phyloP scores from a whole-genome alignment of 2,888 invertebrate genomes.

The Electrophaes corylata region DNA sequence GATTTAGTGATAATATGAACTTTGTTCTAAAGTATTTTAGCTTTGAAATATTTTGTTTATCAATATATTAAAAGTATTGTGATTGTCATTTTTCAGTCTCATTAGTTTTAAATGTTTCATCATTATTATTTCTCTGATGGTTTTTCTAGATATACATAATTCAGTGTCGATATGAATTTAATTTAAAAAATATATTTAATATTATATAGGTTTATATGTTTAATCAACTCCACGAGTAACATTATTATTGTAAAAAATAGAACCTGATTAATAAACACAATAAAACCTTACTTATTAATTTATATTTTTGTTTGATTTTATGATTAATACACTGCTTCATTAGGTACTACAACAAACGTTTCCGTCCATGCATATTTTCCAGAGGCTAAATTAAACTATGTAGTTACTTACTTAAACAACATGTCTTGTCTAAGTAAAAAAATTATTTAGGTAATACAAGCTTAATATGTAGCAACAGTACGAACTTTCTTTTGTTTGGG shows the following conservation, averaged over 20 bases:
- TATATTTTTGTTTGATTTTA: neutral
- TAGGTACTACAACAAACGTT: no score
- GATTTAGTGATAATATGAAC: neutral
- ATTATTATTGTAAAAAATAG: no score
- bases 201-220: no score
- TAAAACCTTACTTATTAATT: neutral
- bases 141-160: neutral
- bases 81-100: conserved; percentile 6
- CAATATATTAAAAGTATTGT: neutral
- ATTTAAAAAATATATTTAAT: neutral
- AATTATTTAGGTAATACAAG: no score
- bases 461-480: no score
- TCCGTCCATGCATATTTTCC: no score
- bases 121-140: neutral
- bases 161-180: neutral
- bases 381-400: no score
- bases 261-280: neutral
- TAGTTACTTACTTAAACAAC: no score
- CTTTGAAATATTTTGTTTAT: neutral
- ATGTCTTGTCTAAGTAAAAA: no score
- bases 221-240: no score
- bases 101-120: neutral
- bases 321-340: no score
- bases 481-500: no score
- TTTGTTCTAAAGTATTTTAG: conserved; percentile 21